These are phyloP conservation scores for Orchestia grillus DNA, from an alignment of 1,140 invertebrate species.

Conservation along the genomic window DNA sequence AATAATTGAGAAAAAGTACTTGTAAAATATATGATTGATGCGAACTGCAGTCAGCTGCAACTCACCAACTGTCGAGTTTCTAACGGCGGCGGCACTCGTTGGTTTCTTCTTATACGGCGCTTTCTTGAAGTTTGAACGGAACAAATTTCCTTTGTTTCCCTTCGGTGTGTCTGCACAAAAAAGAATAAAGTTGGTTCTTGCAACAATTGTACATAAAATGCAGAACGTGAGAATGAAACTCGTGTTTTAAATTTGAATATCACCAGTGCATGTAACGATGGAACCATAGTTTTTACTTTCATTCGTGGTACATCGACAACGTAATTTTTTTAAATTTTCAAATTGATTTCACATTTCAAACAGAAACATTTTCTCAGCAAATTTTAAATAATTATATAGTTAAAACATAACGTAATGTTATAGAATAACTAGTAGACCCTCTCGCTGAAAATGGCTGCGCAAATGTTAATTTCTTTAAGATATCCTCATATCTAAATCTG, in stretches of 20 bases:
- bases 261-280: neutral
- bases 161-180: slow-evolving; percentile 5
- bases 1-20: neutral
- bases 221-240: neutral
- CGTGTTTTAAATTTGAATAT: neutral
- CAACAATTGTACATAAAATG: neutral
- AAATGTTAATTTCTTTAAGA: no score
- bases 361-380: no score
- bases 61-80: neutral
- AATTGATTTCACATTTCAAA: neutral
- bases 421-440: no score
- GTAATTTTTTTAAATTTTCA: neutral
- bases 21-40: neutral
- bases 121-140: neutral
- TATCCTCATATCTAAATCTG: no score
- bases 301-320: neutral
- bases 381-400: no score
- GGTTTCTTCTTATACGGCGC: neutral
- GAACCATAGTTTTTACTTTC: neutral
- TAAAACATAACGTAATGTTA: no score
- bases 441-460: no score
- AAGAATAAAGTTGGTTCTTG: neutral
- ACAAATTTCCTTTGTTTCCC: neutral
- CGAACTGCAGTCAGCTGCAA: neutral
- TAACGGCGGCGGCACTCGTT: neutral